These are phyloP conservation scores for Pectinophora gossypiella DNA, from an alignment of 1,140 invertebrate species.

Conservation along the genomic window DNA sequence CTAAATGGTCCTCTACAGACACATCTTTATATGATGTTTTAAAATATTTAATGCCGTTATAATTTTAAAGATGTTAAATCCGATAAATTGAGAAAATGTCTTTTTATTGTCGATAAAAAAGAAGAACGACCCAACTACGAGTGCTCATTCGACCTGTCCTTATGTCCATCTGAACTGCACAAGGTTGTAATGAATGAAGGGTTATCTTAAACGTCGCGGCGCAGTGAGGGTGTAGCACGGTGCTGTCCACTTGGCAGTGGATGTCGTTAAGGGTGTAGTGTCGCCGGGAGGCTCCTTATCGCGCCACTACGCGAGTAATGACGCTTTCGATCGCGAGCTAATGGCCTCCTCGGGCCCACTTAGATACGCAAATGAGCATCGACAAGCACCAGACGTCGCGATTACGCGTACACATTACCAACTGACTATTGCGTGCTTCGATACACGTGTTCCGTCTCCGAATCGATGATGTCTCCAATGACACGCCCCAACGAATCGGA, in stretches of 20 bases:
- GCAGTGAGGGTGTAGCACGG: not conserved
- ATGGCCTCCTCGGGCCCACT: slow-evolving; percentile 63
- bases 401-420: slow-evolving; percentile 29
- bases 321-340: slow-evolving; percentile 65
- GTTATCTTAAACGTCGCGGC: not conserved
- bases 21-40: no score
- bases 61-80: no score
- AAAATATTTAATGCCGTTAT: no score
- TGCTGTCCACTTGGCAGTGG: not conserved
- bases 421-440: slow-evolving; percentile 2
- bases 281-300: slow-evolving; percentile 45
- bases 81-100: no score
- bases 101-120: no score
- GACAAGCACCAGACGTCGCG: slow-evolving; percentile 32
- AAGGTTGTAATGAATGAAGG: not conserved
- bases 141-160: no score
- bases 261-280: slow-evolving; percentile 51
- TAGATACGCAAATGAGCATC: slow-evolving; percentile 73
- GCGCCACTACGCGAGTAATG: slow-evolving; percentile 56
- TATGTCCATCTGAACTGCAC: no score
- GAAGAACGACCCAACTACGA: no score
- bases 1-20: no score
- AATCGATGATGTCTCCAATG: not conserved
- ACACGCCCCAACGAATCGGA: not conserved
- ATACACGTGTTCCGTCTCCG: slow-evolving; percentile 1